Evolutionary conservation across 2,888 invertebrate genomes (phyloP).

Genomic region (Drosophila birchii): DNA sequence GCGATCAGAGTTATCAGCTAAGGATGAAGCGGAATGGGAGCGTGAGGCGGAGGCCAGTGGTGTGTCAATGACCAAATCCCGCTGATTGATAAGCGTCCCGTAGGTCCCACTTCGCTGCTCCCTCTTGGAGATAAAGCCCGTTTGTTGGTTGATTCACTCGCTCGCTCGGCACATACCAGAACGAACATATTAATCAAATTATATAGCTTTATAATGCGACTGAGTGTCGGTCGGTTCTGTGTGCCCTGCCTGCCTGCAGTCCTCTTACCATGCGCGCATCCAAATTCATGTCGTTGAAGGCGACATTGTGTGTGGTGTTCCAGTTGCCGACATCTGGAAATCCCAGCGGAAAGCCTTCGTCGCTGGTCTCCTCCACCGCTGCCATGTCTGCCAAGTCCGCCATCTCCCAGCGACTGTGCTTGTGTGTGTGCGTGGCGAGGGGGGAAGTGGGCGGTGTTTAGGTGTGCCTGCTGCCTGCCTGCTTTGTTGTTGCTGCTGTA

Average conservation of each 20-base stretch:
- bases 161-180: slow-evolving; percentile 37
- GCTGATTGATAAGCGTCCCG: slow-evolving; percentile 58
- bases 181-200: slow-evolving; percentile 39
- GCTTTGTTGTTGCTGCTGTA: slow-evolving; percentile 19
- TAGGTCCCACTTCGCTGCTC: neutral
- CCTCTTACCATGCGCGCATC: slow-evolving; percentile 89
- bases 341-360: slow-evolving; percentile 73
- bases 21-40: slow-evolving; percentile 9
- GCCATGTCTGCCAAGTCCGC: slow-evolving; percentile 21
- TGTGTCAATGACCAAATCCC: slow-evolving; percentile 72
- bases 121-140: slow-evolving; percentile 36
- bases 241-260: slow-evolving; percentile 1
- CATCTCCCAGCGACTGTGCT: slow-evolving; percentile 5
- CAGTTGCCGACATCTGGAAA: slow-evolving; percentile 85
- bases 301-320: slow-evolving; percentile 87
- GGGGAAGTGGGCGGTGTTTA: slow-evolving; percentile 14
- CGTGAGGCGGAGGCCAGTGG: slow-evolving; percentile 7
- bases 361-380: slow-evolving; percentile 74
- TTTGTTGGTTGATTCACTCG: slow-evolving; percentile 53
- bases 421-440: slow-evolving; percentile 13
- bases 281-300: slow-evolving; percentile 89
- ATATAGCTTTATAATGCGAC: slow-evolving; percentile 18
- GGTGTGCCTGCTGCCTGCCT: slow-evolving; percentile 27
- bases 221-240: neutral
- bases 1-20: neutral